phyloP scores from a whole-genome alignment of 1,140 invertebrate genomes.

The Mercenaria mercenaria region DNA sequence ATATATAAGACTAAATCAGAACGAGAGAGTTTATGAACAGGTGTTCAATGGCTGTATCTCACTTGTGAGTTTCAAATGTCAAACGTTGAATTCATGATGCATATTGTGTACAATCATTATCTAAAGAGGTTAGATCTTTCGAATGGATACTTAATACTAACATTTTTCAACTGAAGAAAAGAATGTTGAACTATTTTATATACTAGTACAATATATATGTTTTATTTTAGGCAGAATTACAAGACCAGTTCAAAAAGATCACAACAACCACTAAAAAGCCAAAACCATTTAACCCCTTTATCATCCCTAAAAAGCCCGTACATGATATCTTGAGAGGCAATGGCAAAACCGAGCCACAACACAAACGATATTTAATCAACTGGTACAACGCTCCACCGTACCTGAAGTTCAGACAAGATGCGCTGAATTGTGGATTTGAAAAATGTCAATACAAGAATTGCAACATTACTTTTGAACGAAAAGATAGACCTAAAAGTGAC shows the following conservation, averaged over 20 bases:
- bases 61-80: no score
- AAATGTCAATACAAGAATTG: constrained; percentile 51
- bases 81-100: no score
- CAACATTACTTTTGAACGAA: constrained; percentile 9
- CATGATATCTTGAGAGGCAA: neutral
- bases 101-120: no score
- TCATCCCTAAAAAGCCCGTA: neutral
- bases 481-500: neutral
- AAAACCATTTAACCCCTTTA: neutral
- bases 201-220: neutral
- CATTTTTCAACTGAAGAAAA: no score
- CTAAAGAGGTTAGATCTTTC: no score
- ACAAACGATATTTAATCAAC: constrained; percentile 12
- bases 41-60: no score
- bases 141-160: no score
- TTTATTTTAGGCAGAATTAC: neutral
- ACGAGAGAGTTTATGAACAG: no score
- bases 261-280: neutral
- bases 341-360: neutral
- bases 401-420: neutral
- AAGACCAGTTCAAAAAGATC: neutral
- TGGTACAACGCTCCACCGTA: constrained; percentile 46
- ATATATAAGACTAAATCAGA: no score
- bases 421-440: constrained; percentile 5
- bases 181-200: no score